phyloP scores from a whole-genome alignment of 2,113 vertebrate species.

The Etheostoma cragini region DNA sequence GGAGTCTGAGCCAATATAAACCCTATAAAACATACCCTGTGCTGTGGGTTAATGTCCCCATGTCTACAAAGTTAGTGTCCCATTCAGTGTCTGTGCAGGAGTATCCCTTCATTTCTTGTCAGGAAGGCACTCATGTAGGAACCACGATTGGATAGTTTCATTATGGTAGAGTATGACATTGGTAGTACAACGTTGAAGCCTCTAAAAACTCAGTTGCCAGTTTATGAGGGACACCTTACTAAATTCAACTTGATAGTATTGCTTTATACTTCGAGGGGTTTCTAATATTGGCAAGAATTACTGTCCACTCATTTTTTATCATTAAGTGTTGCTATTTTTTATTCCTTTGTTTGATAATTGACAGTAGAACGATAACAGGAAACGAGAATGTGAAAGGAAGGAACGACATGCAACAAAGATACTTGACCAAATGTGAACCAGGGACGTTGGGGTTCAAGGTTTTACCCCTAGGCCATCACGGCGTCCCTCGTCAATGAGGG shows the following conservation, averaged over 20 bases:
- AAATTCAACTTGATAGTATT: not conserved
- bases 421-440: not conserved
- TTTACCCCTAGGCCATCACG: not conserved
- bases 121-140: not conserved
- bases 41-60: conserved; percentile 50
- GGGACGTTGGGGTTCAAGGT: not conserved
- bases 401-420: too few species aligned
- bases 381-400: not conserved
- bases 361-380: not conserved
- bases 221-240: not conserved
- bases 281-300: not conserved
- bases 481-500: too few species aligned
- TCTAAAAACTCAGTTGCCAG: not conserved
- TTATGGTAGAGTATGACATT: not conserved
- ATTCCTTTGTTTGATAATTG: not conserved
- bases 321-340: not conserved
- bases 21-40: conserved; percentile 25
- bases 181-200: not conserved
- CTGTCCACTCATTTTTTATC: not conserved
- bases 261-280: not conserved
- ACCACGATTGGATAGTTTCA: not conserved
- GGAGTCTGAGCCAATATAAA: conserved; percentile 55
- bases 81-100: conserved; percentile 16
- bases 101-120: not conserved
- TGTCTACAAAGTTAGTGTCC: conserved; percentile 36